A percentile compares a stretch with the other conserved stretches of the same genome.
Evolutionary conservation across 2,888 invertebrate genomes (phyloP).

Genomic region (Gibbula magus): DNA sequence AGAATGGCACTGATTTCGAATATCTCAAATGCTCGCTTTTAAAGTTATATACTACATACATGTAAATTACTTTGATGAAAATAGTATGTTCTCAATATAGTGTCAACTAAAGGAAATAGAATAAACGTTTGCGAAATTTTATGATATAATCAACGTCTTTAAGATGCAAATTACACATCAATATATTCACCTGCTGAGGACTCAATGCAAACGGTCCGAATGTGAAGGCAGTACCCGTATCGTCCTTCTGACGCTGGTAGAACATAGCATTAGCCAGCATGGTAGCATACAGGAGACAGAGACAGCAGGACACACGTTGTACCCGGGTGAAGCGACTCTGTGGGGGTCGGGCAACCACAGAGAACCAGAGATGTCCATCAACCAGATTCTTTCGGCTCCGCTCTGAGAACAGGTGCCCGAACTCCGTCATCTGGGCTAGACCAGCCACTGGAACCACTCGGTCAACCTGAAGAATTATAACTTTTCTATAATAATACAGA

Average conservation of each 20-base stretch:
- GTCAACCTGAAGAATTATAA: constrained; percentile 73
- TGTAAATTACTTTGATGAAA: too few relatives aligned
- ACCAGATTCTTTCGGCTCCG: constrained; percentile 74
- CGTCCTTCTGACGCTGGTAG: constrained; percentile 68
- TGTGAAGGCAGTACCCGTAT: constrained; percentile 58
- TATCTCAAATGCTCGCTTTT: too few relatives aligned
- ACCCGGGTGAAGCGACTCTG: constrained; percentile 76
- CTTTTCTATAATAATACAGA: too few relatives aligned
- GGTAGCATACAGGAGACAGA: constrained; percentile 76
- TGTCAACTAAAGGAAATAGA: too few relatives aligned
- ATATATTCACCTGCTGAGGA: constrained; percentile 74
- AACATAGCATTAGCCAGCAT: constrained; percentile 79
- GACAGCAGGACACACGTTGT: constrained; percentile 77
- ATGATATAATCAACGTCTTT: too few relatives aligned
- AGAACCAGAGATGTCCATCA: constrained; percentile 78
- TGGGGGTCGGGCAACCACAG: constrained; percentile 77
- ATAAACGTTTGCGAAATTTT: too few relatives aligned
- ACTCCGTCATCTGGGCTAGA: constrained; percentile 75
- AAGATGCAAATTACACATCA: too few relatives aligned
- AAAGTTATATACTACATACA: too few relatives aligned
- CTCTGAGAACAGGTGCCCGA: constrained; percentile 75
- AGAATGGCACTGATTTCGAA: too few relatives aligned
- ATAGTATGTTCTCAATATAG: too few relatives aligned
- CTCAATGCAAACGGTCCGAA: constrained; percentile 77
- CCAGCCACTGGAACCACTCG: constrained; percentile 77